Evolutionary conservation across 2,113 vertebrate species (phyloP), one percentile per base, ranked within the genome.

Genomic region (Ptyas mucosa): DNA sequence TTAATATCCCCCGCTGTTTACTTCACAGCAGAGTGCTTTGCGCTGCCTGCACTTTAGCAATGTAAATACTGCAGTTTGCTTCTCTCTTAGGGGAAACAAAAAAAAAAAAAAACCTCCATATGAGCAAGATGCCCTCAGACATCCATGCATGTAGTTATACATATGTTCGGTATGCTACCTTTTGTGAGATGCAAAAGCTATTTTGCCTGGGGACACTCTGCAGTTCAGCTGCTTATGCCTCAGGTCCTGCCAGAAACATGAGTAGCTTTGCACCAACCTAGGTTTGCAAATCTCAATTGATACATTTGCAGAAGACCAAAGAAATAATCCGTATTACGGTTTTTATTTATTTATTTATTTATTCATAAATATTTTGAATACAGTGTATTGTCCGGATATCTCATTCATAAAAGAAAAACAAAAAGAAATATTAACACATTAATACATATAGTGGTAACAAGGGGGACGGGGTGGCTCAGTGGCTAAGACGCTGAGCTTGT

Each of bases 1-100:
- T 96, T 85, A 87, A 95, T 90, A 52, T 69, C 0, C 34, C 91
- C 93, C 92, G 93, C 94, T 89, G 94, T 96, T 95, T 90, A 69
- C 95, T 95, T 96, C 93, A 58, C 93, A n/a, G 49, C 1, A 91
- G 92, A 92, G 85, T 57, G 89, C 92, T 90, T 90, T 89, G 94
- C 89, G 5, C 95, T 43, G 4, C 43, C 3, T 55, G 3, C 39
- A 52, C 55, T 93, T 81, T 91, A 43, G 91, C 89, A 92, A 5
- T 91, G 91, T 94, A 94, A 95, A 94, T 81, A 94, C 29, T 58
- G 75, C 90, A 18, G 52, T 61, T 94, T 92, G 85, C 94, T 91
- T 93, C 92, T 95, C 92, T 95, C 89, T 90, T 92, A 54, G 95
- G 58, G 95, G 69, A 90, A 90, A 85, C 1, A 91, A 89, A 57